These are phyloP conservation scores for Eudemis profundana DNA, from an alignment of 2,888 invertebrate species.

Conservation along the genomic window DNA sequence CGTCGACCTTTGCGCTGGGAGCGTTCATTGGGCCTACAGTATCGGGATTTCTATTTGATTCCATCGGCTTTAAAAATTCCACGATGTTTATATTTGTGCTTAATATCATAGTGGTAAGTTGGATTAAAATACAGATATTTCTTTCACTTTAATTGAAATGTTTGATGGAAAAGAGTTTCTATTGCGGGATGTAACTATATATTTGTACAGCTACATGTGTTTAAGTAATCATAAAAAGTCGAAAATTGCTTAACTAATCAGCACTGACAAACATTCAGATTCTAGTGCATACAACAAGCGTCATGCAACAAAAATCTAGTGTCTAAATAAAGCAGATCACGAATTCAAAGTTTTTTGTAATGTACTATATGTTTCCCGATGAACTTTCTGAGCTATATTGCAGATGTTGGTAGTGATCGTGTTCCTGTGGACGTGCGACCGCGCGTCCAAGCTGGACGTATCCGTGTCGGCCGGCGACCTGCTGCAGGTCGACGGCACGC, in stretches of 20 bases:
- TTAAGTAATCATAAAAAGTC: too few species aligned
- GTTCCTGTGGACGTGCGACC: slow-evolving; percentile 75
- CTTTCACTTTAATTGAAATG: background rate
- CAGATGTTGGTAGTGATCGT: slow-evolving; percentile 74
- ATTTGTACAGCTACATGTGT: too few species aligned
- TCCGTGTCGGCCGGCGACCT: slow-evolving; percentile 81
- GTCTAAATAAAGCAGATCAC: too few species aligned
- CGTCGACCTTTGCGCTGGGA: slow-evolving; percentile 95
- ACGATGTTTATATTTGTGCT: slow-evolving; percentile 89
- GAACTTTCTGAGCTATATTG: background rate
- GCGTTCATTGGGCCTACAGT: slow-evolving; percentile 93
- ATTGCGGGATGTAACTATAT: too few species aligned
- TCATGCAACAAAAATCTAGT: too few species aligned
- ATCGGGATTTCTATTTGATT: slow-evolving; percentile 90
- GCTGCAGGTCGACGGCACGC: slow-evolving; percentile 79
- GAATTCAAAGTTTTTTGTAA: too few species aligned
- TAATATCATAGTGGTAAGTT: slow-evolving; percentile 88
- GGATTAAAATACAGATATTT: background rate
- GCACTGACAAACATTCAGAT: too few species aligned
- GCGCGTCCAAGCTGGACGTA: slow-evolving; percentile 73
- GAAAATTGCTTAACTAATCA: too few species aligned
- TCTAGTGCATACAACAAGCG: too few species aligned
- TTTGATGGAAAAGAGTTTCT: too few species aligned
- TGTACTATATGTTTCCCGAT: too few species aligned
- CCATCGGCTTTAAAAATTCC: slow-evolving; percentile 88